Evolutionary conservation across 2,797 vertebrate genomes (phyloP).

Genomic region (Pteropus rufus): DNA sequence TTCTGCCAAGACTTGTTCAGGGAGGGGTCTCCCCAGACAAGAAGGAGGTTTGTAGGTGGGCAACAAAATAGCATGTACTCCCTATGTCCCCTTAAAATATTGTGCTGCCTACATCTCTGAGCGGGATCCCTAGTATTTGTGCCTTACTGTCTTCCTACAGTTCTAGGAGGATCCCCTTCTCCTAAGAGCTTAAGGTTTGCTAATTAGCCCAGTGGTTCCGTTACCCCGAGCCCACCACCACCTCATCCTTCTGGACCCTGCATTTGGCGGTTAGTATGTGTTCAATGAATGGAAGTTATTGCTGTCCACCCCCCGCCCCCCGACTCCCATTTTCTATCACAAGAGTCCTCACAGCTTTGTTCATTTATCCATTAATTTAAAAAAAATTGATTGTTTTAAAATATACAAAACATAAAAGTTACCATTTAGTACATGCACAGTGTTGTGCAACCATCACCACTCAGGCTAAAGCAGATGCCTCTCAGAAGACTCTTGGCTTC

Average conservation of each 20-base stretch:
- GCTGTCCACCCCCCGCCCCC: no score
- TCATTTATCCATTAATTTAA: background rate
- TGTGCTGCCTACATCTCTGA: background rate
- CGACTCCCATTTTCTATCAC: background rate
- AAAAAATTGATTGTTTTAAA: background rate
- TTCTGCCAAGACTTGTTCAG: background rate
- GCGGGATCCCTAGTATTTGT: background rate
- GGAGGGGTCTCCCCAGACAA: background rate
- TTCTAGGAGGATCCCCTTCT: background rate
- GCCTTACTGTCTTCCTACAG: background rate
- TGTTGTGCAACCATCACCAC: background rate
- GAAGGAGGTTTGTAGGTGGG: background rate
- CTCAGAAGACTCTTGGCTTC: background rate
- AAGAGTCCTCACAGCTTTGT: background rate
- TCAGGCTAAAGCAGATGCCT: background rate
- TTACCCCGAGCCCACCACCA: background rate
- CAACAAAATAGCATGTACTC: background rate
- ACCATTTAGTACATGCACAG: background rate
- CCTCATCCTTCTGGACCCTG: background rate
- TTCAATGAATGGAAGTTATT: rapidly evolving
- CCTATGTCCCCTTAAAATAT: background rate
- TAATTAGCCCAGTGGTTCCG: background rate
- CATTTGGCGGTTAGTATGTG: background rate
- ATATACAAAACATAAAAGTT: background rate
- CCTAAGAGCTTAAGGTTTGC: background rate